A percentile compares a stretch with the other conserved stretches of the same genome.
Conservation (phyloP, 2,888 invertebrate species). For the Rapana venosa region DNA sequence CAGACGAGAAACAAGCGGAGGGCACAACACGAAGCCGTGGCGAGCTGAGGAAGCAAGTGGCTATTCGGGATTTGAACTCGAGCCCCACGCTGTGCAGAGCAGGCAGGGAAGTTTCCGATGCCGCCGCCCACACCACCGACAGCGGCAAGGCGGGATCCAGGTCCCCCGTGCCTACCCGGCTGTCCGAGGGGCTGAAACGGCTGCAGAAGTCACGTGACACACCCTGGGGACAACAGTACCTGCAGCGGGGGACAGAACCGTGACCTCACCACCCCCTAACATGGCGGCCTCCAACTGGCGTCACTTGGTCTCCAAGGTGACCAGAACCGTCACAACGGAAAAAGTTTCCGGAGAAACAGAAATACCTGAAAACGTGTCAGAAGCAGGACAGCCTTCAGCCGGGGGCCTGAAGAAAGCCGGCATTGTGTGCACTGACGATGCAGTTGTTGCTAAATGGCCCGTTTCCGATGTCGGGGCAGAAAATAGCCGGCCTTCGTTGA, state of each 20-base stretch:
- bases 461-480: neutral
- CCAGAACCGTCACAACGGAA: slow-evolving; percentile 5
- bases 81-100: neutral
- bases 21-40: neutral
- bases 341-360: neutral
- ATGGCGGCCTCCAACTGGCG: slow-evolving; percentile 43
- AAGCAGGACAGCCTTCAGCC: neutral
- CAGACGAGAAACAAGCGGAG: neutral
- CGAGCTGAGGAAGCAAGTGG: neutral
- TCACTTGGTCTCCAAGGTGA: slow-evolving; percentile 39
- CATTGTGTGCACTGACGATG: neutral
- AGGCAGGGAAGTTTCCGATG: neutral
- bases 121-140: neutral
- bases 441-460: neutral
- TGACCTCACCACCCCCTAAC: slow-evolving; percentile 29
- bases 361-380: neutral
- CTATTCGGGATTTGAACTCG: slow-evolving; percentile 4
- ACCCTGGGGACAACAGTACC: slow-evolving; percentile 44
- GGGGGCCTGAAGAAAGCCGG: neutral
- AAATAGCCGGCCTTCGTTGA: neutral
- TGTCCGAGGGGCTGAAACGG: slow-evolving; percentile 36
- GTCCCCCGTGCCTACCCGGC: slow-evolving; percentile 15
- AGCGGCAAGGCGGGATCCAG: neutral
- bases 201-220: slow-evolving; percentile 40
- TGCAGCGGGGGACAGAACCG: slow-evolving; percentile 24